phyloP scores from a whole-genome alignment of 2,888 invertebrate genomes.

The Alviniconcha strummeri region DNA sequence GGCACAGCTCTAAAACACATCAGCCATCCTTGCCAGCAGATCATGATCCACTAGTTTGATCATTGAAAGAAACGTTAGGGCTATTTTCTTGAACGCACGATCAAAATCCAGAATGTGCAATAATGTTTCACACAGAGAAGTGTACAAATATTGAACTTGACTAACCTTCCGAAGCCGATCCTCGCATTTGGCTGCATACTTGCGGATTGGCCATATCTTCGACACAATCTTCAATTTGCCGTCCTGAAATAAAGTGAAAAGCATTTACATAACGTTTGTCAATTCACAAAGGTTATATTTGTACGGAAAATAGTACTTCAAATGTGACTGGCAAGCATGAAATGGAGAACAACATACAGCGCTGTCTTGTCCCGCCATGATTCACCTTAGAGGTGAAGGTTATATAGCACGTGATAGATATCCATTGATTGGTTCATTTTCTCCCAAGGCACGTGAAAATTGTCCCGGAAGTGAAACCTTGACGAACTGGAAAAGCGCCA shows the following conservation, averaged over 20 bases:
- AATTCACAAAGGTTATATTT: background rate
- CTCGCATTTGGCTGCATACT: conserved; percentile 56
- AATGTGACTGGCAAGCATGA: background rate
- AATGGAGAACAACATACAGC: conserved; percentile 37
- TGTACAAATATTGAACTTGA: conserved; percentile 6
- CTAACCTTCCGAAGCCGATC: conserved; percentile 51
- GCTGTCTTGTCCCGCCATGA: conserved; percentile 47
- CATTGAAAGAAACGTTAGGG: no score
- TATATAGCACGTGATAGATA: conserved; percentile 36
- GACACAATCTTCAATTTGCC: conserved; percentile 50
- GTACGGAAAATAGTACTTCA: background rate
- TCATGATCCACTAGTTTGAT: no score
- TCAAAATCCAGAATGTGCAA: no score
- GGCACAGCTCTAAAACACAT: no score
- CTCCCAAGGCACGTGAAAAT: conserved; percentile 21
- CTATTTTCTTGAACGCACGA: no score
- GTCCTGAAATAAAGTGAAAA: conserved; percentile 50
- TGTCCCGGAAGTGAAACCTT: conserved; percentile 36
- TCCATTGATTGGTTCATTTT: conserved; percentile 35
- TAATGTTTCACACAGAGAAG: no score
- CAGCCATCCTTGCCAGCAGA: no score
- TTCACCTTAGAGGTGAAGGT: conserved; percentile 49
- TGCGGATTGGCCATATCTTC: conserved; percentile 56
- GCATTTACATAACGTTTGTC: background rate
- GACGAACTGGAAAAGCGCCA: conserved; percentile 22